Percentiles rank a stretch among this genome's conserved stretches.
Evolutionary conservation across 2,797 vertebrate species (phyloP).

Genomic region (Argentina silus): DNA sequence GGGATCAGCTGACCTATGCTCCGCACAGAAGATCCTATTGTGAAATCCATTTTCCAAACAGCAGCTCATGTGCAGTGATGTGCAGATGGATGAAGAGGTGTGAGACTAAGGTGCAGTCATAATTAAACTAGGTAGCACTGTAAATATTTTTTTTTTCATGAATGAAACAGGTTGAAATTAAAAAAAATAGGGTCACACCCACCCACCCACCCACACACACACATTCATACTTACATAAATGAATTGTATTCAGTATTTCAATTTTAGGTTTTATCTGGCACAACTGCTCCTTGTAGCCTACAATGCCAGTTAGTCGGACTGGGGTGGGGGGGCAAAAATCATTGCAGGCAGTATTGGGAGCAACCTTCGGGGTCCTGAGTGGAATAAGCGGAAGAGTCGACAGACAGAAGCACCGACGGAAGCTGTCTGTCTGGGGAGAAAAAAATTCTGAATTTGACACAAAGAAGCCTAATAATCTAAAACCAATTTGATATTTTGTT

Average conservation of each 20-base stretch:
- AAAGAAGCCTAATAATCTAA: conserved; percentile 52
- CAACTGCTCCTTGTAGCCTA: too few species aligned
- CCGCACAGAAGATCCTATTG: neutral
- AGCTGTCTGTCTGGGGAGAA: conserved; percentile 70
- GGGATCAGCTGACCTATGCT: neutral
- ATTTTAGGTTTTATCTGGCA: too few species aligned
- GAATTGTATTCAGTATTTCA: too few species aligned
- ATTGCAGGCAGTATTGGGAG: conserved; percentile 61
- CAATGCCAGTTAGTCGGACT: too few species aligned
- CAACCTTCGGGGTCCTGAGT: conserved; percentile 61
- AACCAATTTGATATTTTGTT: conserved; percentile 21
- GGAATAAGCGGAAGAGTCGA: conserved; percentile 76
- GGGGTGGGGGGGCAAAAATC: neutral
- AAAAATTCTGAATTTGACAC: conserved; percentile 58
- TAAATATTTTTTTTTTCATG: too few species aligned
- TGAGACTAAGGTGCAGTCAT: neutral
- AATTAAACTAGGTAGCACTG: too few species aligned
- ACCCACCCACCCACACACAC: neutral
- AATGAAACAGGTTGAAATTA: neutral
- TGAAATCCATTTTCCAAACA: neutral
- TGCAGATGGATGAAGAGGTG: neutral
- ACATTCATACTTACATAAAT: neutral
- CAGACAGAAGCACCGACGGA: conserved; percentile 73
- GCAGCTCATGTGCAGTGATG: neutral
- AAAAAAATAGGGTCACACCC: neutral